A percentile compares a stretch with the other conserved stretches of the same genome.
These are phyloP conservation scores for Ophion ellenae DNA, from an alignment of 2,888 invertebrate species.

Conservation along the genomic window DNA sequence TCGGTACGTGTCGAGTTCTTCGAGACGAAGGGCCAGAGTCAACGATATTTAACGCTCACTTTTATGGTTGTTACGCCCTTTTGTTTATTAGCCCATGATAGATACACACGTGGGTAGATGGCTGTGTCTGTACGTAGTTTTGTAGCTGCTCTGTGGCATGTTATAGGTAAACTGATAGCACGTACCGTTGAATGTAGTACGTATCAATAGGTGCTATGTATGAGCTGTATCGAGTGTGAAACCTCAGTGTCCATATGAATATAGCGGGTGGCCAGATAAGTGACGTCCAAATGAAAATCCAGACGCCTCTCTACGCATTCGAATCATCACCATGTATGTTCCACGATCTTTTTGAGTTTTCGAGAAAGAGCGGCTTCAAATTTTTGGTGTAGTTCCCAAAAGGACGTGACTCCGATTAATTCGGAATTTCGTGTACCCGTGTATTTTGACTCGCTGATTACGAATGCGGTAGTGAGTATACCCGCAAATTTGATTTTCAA, in stretches of 20 bases:
- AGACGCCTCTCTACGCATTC: not conserved
- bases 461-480: too few relatives aligned
- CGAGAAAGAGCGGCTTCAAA: not conserved
- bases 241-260: conserved; percentile 66
- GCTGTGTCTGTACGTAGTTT: not conserved
- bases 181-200: conserved; percentile 67
- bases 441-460: too few relatives aligned
- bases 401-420: too few relatives aligned
- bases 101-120: not conserved
- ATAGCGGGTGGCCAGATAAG: not conserved
- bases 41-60: not conserved
- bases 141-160: conserved; percentile 42
- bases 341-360: not conserved
- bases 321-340: not conserved
- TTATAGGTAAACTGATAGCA: conserved; percentile 72
- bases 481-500: too few relatives aligned
- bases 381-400: too few relatives aligned
- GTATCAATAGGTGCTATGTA: conserved; percentile 51
- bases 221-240: conserved; percentile 71
- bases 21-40: not conserved
- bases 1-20: conserved; percentile 17
- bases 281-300: not conserved
- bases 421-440: too few relatives aligned
- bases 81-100: not conserved
- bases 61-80: conserved; percentile 5